These are phyloP conservation scores for Sebastolobus alascanus DNA, from an alignment of 2,797 vertebrate genomes.

Conservation along the genomic window DNA sequence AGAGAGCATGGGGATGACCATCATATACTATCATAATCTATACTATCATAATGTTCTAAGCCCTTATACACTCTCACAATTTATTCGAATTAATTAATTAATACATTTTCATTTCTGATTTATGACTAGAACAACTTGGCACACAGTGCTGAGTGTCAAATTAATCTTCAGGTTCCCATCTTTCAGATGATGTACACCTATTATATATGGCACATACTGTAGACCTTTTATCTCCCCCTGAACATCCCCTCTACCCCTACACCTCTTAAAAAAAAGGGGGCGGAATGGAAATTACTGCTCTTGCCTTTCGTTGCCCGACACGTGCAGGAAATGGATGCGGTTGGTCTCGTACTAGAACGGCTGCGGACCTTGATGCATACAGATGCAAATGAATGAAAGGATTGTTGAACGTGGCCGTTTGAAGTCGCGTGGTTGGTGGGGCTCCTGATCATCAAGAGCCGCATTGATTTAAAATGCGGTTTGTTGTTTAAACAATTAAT, in stretches of 20 bases:
- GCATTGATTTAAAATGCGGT: constrained; percentile 78
- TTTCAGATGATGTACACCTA: background rate
- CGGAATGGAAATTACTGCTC: constrained; percentile 28
- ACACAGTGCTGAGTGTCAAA: background rate
- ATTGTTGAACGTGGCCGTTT: constrained; percentile 69
- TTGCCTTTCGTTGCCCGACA: constrained; percentile 18
- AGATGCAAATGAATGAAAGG: constrained; percentile 71
- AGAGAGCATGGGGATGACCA: background rate
- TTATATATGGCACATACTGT: background rate
- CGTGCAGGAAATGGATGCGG: constrained; percentile 41
- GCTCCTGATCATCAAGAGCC: constrained; percentile 77
- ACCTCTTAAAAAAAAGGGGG: too few species aligned
- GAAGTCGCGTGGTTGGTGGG: constrained; percentile 70
- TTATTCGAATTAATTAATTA: background rate
- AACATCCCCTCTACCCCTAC: background rate
- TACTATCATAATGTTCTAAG: background rate
- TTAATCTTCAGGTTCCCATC: background rate
- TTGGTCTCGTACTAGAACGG: constrained; percentile 44
- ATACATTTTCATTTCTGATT: background rate
- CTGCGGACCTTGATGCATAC: constrained; percentile 51
- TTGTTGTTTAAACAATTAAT: constrained; percentile 85
- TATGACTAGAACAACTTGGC: background rate
- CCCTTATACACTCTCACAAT: background rate
- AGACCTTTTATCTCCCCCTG: background rate
- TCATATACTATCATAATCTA: background rate